Evolutionary conservation across 2,113 vertebrate genomes (phyloP).

Genomic region (Cyanistes caeruleus): DNA sequence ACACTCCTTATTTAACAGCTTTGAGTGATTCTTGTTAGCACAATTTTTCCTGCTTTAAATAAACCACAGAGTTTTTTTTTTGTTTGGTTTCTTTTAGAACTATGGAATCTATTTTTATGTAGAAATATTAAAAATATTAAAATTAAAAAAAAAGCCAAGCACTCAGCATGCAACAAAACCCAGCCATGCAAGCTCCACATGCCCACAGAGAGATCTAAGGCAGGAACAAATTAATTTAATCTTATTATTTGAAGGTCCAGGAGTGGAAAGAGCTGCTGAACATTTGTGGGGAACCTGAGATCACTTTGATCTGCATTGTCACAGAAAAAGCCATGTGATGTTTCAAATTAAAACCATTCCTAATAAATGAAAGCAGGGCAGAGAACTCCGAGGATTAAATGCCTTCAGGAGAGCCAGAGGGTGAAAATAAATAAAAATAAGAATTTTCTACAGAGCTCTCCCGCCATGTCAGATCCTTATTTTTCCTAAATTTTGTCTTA

Average conservation of each 20-base stretch:
- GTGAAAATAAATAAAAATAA: conserved; percentile 33
- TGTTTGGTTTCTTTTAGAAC: not conserved
- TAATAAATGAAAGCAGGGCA: conserved; percentile 62
- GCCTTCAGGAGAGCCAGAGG: not conserved
- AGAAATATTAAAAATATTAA: not conserved
- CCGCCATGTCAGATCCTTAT: no score
- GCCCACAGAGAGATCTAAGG: conserved; percentile 68
- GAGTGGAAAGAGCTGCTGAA: conserved; percentile 50
- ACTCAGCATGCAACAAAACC: not conserved
- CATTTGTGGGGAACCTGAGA: conserved; percentile 29
- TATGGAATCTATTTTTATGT: not conserved
- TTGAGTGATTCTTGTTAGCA: not conserved
- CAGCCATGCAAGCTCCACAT: conserved; percentile 8
- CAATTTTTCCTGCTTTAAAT: not conserved
- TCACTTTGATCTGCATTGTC: conserved; percentile 70
- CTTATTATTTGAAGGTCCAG: conserved; percentile 66
- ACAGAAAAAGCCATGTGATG: conserved; percentile 65
- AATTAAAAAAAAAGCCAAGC: not conserved
- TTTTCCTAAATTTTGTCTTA: not conserved
- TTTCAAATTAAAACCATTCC: conserved; percentile 65
- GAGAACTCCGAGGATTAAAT: conserved; percentile 37
- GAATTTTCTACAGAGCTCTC: not conserved
- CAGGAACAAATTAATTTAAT: conserved; percentile 69
- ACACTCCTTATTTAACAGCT: not conserved
- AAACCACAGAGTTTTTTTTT: not conserved